These are phyloP conservation scores for Anoura caudifer DNA, from an alignment of 2,113 vertebrate species.

Conservation along the genomic window DNA sequence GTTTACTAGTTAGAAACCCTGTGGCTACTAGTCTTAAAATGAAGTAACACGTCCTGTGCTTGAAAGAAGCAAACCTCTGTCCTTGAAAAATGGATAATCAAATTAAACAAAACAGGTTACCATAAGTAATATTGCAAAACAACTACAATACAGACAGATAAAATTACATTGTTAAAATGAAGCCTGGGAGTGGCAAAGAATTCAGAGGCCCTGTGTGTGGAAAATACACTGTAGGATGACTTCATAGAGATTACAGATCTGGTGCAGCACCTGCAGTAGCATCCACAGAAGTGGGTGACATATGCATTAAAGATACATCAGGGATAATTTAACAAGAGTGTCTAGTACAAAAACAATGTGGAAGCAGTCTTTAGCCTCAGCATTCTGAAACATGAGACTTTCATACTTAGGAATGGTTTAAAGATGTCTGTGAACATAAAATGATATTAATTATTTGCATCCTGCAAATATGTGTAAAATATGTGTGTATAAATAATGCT, in stretches of 20 bases:
- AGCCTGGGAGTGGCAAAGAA: not conserved
- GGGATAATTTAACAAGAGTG: not conserved
- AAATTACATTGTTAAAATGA: not conserved
- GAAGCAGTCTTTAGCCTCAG: not conserved
- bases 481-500: not conserved
- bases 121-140: not conserved
- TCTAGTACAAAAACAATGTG: not conserved
- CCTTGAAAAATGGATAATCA: not conserved
- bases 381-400: not conserved
- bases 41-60: not conserved
- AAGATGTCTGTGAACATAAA: not conserved
- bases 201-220: not conserved
- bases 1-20: not conserved
- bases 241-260: not conserved
- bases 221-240: not conserved
- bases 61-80: not conserved
- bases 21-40: not conserved
- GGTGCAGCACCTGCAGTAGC: fast-evolving
- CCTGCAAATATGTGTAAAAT: not conserved
- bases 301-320: not conserved
- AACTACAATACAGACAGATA: not conserved
- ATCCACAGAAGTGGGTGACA: not conserved
- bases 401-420: not conserved
- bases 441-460: not conserved
- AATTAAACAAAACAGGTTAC: not conserved